These are phyloP conservation scores for Ceratina calcarata DNA, from an alignment of 1,140 invertebrate species.

Conservation along the genomic window DNA sequence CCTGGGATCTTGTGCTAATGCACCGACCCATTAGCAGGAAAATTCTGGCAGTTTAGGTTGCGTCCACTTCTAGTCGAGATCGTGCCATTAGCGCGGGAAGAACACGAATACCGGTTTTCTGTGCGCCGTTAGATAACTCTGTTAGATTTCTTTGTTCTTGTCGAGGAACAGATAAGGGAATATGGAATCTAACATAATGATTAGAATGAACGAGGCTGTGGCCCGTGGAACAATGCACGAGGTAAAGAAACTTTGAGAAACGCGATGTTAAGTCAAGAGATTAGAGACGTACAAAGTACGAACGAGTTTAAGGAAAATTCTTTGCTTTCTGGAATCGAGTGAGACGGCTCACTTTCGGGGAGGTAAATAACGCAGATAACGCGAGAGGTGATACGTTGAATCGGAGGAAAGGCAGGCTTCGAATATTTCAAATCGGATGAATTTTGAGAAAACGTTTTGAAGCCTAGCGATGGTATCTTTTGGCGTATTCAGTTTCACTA, in stretches of 20 bases:
- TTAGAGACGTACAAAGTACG: slow-evolving; percentile 29
- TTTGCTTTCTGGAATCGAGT: neutral
- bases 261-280: slow-evolving; percentile 7
- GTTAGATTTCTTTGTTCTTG: slow-evolving; percentile 38
- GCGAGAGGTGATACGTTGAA: neutral
- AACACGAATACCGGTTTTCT: slow-evolving; percentile 18
- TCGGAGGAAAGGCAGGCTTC: neutral
- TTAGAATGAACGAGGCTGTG: slow-evolving; percentile 18
- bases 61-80: neutral
- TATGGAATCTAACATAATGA: slow-evolving; percentile 40
- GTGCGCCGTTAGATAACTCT: slow-evolving; percentile 44
- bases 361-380: neutral
- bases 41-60: slow-evolving; percentile 43
- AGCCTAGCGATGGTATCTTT: slow-evolving; percentile 15
- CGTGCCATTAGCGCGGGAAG: slow-evolving; percentile 53
- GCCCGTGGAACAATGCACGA: slow-evolving; percentile 27
- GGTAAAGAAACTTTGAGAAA: slow-evolving; percentile 25
- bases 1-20: slow-evolving; percentile 52
- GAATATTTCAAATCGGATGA: neutral
- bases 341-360: neutral
- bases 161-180: slow-evolving; percentile 31
- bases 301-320: neutral
- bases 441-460: neutral
- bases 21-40: slow-evolving; percentile 56
- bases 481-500: slow-evolving; percentile 1